Evolutionary conservation across 2,113 vertebrate genomes (phyloP).

Genomic region (Zapus hudsonius): DNA sequence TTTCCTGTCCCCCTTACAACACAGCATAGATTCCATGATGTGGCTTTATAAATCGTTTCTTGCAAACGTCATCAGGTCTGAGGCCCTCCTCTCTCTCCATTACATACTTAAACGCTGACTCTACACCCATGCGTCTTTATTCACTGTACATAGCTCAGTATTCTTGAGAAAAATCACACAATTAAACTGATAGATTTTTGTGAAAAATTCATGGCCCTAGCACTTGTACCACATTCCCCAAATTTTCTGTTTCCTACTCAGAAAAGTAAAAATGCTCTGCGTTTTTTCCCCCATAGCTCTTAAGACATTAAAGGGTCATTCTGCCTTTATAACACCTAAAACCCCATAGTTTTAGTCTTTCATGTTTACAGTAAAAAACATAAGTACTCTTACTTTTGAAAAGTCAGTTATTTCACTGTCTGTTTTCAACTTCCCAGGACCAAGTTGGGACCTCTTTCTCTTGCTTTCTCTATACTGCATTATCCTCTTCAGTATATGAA

Average conservation of each 20-base stretch:
- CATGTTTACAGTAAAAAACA: not conserved
- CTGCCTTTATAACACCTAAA: not conserved
- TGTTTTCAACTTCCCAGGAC: not conserved
- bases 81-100: accelerated
- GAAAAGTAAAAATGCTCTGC: not conserved
- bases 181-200: not conserved
- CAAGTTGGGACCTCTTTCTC: not conserved
- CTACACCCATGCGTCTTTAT: not conserved
- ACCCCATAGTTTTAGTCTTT: not conserved
- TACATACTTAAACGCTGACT: not conserved
- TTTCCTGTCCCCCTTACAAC: not conserved
- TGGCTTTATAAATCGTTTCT: not conserved
- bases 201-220: not conserved
- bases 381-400: not conserved
- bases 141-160: not conserved
- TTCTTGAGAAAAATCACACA: not conserved
- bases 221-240: not conserved
- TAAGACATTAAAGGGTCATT: not conserved
- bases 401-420: not conserved
- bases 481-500: not conserved
- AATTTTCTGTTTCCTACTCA: not conserved
- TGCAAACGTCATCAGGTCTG: not conserved
- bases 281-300: not conserved
- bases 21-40: not conserved
- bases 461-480: not conserved